Evolutionary conservation across 2,113 vertebrate genomes (phyloP).

Genomic region (Crocuta crocuta): DNA sequence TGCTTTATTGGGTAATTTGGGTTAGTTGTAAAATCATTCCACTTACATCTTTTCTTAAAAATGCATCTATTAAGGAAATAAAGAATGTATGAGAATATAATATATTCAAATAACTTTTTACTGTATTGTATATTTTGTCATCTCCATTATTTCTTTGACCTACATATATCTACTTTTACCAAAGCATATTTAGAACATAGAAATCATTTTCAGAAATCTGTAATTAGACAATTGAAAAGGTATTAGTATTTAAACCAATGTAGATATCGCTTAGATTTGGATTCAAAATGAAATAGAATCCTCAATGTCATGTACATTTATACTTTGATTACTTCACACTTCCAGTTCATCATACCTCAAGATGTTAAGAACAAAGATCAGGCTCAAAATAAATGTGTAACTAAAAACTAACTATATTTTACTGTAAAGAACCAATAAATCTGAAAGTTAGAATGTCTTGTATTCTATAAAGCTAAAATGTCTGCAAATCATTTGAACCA

Average conservation of each 20-base stretch:
- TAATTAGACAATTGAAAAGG: not conserved
- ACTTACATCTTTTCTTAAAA: not conserved
- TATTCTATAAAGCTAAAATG: not conserved
- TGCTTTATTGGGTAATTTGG: not conserved
- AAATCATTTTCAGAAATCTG: not conserved
- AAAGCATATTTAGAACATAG: not conserved
- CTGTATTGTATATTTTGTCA: not conserved
- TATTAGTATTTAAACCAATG: not conserved
- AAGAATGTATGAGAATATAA: not conserved
- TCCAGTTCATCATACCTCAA: not conserved
- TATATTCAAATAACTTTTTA: not conserved
- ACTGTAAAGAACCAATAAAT: not conserved
- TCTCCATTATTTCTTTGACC: not conserved
- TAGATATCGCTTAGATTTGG: slow-evolving; percentile 35
- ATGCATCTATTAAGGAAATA: not conserved
- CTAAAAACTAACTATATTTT: not conserved
- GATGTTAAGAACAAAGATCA: not conserved
- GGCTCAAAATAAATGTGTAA: not conserved
- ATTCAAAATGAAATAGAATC: not conserved
- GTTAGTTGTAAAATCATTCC: not conserved
- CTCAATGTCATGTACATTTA: not conserved
- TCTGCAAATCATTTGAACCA: not conserved
- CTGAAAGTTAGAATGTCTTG: not conserved
- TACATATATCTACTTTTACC: not conserved
- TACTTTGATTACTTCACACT: not conserved